Evolutionary conservation across 2,888 invertebrate genomes (phyloP).

Genomic region (Lasioglossum villosulum): DNA sequence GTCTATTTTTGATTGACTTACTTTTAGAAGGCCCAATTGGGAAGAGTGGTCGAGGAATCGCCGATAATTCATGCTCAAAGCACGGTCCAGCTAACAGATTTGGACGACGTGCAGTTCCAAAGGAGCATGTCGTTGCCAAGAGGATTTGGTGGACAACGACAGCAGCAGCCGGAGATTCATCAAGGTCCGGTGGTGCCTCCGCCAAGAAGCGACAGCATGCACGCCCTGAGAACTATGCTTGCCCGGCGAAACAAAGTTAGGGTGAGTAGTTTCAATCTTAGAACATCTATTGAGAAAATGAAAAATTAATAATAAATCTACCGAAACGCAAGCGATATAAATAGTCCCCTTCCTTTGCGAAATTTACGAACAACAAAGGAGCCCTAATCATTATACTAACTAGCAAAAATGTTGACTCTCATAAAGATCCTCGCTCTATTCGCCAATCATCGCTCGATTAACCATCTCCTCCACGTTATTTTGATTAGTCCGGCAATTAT

Average conservation of each 20-base stretch:
- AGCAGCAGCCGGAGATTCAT: constrained; percentile 70
- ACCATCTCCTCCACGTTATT: background rate
- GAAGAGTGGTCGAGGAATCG: constrained; percentile 77
- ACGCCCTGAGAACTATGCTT: constrained; percentile 82
- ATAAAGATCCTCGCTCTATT: background rate
- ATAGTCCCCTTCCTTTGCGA: background rate
- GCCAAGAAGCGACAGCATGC: constrained; percentile 84
- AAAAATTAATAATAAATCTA: background rate
- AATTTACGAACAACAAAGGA: background rate
- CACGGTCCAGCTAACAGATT: constrained; percentile 77
- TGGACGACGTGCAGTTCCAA: constrained; percentile 82
- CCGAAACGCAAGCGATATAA: background rate
- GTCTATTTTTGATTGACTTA: constrained; percentile 30
- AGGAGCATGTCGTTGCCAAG: constrained; percentile 84
- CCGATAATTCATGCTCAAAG: constrained; percentile 78
- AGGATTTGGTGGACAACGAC: constrained; percentile 82
- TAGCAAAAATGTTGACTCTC: background rate
- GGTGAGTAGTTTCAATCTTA: constrained; percentile 72
- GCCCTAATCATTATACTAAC: background rate
- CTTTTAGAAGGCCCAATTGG: constrained; percentile 76
- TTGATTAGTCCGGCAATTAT: constrained; percentile 1
- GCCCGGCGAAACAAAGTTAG: constrained; percentile 81
- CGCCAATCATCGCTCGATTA: background rate
- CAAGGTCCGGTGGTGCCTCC: constrained; percentile 81
- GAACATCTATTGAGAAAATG: background rate